phyloP scores from a whole-genome alignment of 2,888 invertebrate genomes.

The Pterostichus madidus region DNA sequence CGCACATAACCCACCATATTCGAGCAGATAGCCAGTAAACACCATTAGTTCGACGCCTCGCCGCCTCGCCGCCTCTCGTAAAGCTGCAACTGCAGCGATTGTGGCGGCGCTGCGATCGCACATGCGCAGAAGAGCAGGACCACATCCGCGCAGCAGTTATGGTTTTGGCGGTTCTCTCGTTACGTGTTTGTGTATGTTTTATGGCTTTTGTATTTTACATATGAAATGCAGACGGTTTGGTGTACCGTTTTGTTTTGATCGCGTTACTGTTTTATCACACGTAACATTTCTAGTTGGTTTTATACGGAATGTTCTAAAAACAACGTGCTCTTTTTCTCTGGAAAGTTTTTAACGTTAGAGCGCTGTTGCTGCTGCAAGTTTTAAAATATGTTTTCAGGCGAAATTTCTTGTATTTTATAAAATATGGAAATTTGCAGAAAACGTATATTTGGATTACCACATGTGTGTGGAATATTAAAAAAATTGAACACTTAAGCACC shows the following conservation, averaged over 20 bases:
- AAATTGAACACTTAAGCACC: background rate
- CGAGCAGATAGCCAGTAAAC: slow-evolving; percentile 59
- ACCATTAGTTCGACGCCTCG: slow-evolving; percentile 56
- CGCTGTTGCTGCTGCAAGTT: slow-evolving; percentile 31
- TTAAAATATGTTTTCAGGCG: slow-evolving; percentile 30
- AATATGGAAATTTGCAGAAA: slow-evolving; percentile 42
- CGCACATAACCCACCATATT: slow-evolving; percentile 52
- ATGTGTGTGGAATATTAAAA: slow-evolving; percentile 4
- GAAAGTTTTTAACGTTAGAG: slow-evolving; percentile 47
- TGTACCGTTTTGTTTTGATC: slow-evolving; percentile 61
- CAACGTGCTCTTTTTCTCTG: slow-evolving; percentile 46
- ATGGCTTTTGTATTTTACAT: slow-evolving; percentile 65
- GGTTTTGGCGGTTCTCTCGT: slow-evolving; percentile 66
- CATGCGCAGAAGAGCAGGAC: background rate
- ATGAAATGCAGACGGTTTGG: slow-evolving; percentile 58
- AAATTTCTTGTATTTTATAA: slow-evolving; percentile 30
- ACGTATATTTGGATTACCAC: slow-evolving; percentile 10
- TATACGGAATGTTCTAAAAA: slow-evolving; percentile 45
- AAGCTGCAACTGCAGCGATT: slow-evolving; percentile 28
- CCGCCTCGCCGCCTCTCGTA: slow-evolving; percentile 9
- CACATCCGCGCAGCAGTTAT: slow-evolving; percentile 62
- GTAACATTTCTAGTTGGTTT: slow-evolving; percentile 61
- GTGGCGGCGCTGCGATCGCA: slow-evolving; percentile 19
- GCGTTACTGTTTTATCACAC: slow-evolving; percentile 65
- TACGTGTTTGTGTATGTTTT: slow-evolving; percentile 65